These are phyloP conservation scores for Pseudolaguvia tuberculata DNA, from an alignment of 2,113 vertebrate species.

Conservation along the genomic window DNA sequence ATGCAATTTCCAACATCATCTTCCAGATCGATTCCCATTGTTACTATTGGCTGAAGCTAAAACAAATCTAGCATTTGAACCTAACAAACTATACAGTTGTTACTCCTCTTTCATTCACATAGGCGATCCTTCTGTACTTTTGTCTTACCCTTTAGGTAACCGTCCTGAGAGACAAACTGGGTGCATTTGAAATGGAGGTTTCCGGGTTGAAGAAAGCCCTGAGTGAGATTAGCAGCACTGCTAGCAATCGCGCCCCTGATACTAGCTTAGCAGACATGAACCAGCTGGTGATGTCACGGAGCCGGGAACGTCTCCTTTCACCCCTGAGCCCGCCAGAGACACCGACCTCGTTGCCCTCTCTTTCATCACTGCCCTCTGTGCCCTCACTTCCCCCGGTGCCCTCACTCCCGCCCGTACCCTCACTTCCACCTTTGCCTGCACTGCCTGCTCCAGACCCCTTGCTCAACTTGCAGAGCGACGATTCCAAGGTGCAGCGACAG, in stretches of 20 bases:
- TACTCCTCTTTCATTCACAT: not conserved
- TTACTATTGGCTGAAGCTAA: too few species aligned
- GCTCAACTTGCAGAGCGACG: constrained; percentile 63
- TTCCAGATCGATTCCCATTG: too few species aligned
- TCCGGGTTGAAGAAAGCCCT: constrained; percentile 68
- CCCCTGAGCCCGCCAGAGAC: constrained; percentile 46
- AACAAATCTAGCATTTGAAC: too few species aligned
- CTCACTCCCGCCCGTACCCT: not conserved
- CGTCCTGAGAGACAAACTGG: constrained; percentile 72
- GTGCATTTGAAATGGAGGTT: constrained; percentile 72
- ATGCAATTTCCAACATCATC: too few species aligned
- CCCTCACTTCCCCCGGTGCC: constrained; percentile 27
- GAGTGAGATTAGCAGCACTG: constrained; percentile 52
- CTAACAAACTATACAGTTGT: not conserved
- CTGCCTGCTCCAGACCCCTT: constrained; percentile 47
- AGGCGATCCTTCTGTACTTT: not conserved
- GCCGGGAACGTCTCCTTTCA: constrained; percentile 41
- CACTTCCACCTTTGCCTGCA: constrained; percentile 32
- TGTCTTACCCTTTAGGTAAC: constrained; percentile 56
- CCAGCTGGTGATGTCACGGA: constrained; percentile 30
- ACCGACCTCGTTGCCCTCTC: constrained; percentile 16
- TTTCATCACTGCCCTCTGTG: constrained; percentile 21
- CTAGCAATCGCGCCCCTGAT: constrained; percentile 18
- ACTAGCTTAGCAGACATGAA: constrained; percentile 27
- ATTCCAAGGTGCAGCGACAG: constrained; percentile 82